These are phyloP conservation scores for Isoperla grammatica DNA, from an alignment of 2,888 invertebrate species.

Conservation along the genomic window DNA sequence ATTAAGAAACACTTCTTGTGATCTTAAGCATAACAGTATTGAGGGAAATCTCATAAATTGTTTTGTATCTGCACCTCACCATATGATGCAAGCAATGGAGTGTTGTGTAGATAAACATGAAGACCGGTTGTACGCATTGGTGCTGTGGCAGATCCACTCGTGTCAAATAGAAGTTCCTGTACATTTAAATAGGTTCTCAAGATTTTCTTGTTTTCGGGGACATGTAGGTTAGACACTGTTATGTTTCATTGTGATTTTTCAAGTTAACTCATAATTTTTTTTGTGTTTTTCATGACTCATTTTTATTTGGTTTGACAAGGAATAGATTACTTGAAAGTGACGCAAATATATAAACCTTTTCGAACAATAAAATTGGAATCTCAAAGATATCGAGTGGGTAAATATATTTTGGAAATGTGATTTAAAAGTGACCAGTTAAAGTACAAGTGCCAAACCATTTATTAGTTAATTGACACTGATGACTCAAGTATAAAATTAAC, in stretches of 20 bases:
- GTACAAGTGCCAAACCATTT: constrained; percentile 17
- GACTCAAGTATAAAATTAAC: background rate
- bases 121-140: constrained; percentile 27
- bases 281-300: background rate
- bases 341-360: background rate
- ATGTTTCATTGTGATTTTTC: constrained; percentile 26
- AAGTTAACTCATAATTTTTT: constrained; percentile 13
- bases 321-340: background rate
- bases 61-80: background rate
- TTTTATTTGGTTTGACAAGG: background rate
- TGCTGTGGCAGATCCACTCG: constrained; percentile 25
- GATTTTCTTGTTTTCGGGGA: constrained; percentile 24
- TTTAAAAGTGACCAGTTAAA: constrained; percentile 18
- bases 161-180: constrained; percentile 26
- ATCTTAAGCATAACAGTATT: constrained; percentile 4
- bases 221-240: constrained; percentile 17
- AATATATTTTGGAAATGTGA: constrained; percentile 18
- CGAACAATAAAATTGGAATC: constrained; percentile 12
- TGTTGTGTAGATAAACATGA: constrained; percentile 2
- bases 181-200: constrained; percentile 23
- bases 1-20: background rate
- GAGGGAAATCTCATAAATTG: constrained; percentile 13
- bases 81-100: background rate
- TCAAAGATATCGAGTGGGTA: constrained; percentile 7
- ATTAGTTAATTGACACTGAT: constrained; percentile 8